phyloP scores from a whole-genome alignment of 1,140 invertebrate species.

The Ceratoteleas bidentatus region DNA sequence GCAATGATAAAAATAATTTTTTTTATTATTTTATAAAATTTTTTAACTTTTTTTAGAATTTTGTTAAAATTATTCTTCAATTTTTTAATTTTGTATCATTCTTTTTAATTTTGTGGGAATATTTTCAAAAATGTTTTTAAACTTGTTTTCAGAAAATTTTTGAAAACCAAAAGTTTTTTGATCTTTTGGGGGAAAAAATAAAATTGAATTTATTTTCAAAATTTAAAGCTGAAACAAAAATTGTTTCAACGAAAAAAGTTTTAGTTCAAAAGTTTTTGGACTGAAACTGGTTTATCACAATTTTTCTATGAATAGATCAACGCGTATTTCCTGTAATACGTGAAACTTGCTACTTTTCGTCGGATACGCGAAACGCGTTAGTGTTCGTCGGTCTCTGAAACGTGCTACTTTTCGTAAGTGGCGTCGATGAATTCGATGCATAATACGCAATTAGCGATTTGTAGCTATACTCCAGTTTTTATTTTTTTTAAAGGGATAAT shows the following conservation, averaged over 20 bases:
- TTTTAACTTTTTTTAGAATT: not conserved
- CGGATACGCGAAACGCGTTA: not conserved
- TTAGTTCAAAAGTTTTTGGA: not conserved
- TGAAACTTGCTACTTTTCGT: not conserved
- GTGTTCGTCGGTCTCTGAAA: not conserved
- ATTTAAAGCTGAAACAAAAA: not conserved
- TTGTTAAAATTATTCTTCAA: not conserved
- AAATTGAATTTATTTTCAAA: not conserved
- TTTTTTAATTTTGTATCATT: not conserved
- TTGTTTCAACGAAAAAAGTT: not conserved
- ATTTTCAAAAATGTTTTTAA: conserved; percentile 1
- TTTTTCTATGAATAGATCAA: not conserved
- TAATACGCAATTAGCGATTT: not conserved
- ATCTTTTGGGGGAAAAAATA: not conserved
- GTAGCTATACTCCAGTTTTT: not conserved
- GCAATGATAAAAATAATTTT: not conserved
- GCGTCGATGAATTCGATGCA: not conserved
- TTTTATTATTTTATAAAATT: not conserved
- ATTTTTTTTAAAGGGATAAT: not conserved
- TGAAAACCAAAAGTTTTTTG: not conserved
- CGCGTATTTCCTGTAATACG: not conserved
- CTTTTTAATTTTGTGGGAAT: conserved; percentile 1
- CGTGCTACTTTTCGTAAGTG: not conserved
- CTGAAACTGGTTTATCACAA: not conserved
- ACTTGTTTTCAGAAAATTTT: not conserved